Base-by-base conservation (phyloP, 2,888 invertebrate genomes). In the Gryllus longicercus region DNA sequence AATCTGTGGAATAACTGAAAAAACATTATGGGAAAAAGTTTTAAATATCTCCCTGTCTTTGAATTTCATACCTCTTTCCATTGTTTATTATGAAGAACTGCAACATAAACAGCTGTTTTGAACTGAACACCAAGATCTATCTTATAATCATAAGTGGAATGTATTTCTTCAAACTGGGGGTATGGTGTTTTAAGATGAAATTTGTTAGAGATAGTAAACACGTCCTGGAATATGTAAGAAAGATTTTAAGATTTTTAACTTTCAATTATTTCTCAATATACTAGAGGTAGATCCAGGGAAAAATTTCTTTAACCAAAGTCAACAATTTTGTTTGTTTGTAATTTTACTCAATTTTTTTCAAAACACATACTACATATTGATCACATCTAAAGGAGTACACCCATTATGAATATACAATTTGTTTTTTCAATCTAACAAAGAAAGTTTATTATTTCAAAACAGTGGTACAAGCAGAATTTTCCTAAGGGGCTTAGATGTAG, bases 131-230 rank as follows among this genome's bases (percentile, higher is more conserved):
- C 85, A 83, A 87, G 84, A 84, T 88, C 86, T 2, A 90, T 83
- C 79, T 88, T 85, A 80, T 92, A 88, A 76, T 89, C 86, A 77
- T 89, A 89, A 63, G 87, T 85, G 0, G 90, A 90, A 80, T 87
- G 88, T 25, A 92, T 86, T 82, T 89, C 88, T 82, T 88, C 87
- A 81, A 86, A 87, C 51, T 83, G 84, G 8, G 84, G 80, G 81
- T 91, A 92, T 0, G 92, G 91, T 0, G 92, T 90, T 12, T 86
- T 87, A 1, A 92, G 84, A 80, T 88, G 88, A 18, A 93, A 85
- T 16, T 89, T 88, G 85, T 93, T 93, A 80, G 88, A 88, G 83
- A 90, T 88, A 77, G 87, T 85, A 80, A 91, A 87, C 75, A 89
- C 87, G 82, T 89, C 87, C 88, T 90, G 84, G 76, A 86, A 84